Percentiles rank a stretch among this genome's conserved stretches.
Evolutionary conservation across 2,888 invertebrate species (phyloP).

Genomic region (Trichacis sp.): DNA sequence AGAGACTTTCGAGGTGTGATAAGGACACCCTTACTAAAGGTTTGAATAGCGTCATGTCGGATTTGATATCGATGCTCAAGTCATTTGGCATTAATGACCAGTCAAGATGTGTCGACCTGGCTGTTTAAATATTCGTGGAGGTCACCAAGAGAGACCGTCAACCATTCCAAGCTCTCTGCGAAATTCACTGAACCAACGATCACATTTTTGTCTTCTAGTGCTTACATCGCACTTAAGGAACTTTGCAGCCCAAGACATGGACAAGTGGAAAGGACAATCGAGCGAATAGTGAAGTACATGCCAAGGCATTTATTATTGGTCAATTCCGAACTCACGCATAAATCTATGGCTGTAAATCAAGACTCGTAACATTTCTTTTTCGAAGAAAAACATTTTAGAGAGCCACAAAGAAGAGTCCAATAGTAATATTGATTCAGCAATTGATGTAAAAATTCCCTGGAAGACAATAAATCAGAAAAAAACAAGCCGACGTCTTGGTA

Average conservation of each 20-base stretch:
- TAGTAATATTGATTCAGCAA: conserved; percentile 57
- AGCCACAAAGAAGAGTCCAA: conserved; percentile 46
- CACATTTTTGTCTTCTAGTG: conserved; percentile 59
- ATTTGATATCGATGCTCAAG: conserved; percentile 64
- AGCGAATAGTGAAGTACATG: conserved; percentile 65
- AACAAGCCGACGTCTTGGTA: conserved; percentile 55
- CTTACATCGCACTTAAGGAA: conserved; percentile 62
- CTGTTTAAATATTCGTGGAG: conserved; percentile 64
- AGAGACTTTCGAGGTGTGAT: conserved; percentile 57
- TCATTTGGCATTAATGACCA: conserved; percentile 68
- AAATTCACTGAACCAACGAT: conserved; percentile 40
- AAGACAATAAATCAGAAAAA: conserved; percentile 58
- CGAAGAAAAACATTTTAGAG: conserved; percentile 50
- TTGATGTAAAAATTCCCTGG: conserved; percentile 61
- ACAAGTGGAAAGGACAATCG: conserved; percentile 59
- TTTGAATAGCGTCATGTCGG: conserved; percentile 63
- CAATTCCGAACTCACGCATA: conserved; percentile 47
- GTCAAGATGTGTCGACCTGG: conserved; percentile 65
- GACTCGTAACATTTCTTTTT: conserved; percentile 59
- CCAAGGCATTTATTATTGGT: conserved; percentile 63
- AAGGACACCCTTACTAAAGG: conserved; percentile 57
- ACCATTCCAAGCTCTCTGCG: conserved; percentile 37
- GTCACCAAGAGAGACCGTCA: conserved; percentile 57
- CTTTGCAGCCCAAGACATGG: conserved; percentile 69
- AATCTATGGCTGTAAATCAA: conserved; percentile 46